Conservation (phyloP, 1,140 invertebrate species). For the Anagrus nilaparvatae region DNA sequence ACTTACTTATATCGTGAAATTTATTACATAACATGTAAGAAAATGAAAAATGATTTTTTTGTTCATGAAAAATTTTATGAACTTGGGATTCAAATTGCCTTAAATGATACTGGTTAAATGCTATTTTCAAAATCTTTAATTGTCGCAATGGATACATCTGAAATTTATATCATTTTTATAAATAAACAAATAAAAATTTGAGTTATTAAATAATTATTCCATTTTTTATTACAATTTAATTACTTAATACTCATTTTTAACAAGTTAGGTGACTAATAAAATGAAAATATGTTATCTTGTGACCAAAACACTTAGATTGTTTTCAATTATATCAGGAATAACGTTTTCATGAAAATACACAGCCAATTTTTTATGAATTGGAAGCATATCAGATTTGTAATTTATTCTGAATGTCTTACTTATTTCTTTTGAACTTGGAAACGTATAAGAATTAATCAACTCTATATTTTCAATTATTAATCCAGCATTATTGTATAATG, state of each 20-base stretch:
- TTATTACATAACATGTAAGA: conserved; percentile 9
- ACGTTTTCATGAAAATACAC: conserved; percentile 37
- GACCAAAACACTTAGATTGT: conserved; percentile 26
- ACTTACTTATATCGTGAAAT: conserved; percentile 9
- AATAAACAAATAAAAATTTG: conserved; percentile 5
- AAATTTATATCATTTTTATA: no score
- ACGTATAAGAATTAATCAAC: conserved; percentile 28
- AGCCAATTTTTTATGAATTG: conserved; percentile 32
- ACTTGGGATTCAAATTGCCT: not conserved
- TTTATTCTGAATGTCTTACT: conserved; percentile 36
- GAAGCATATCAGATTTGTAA: conserved; percentile 32
- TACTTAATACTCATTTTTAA: no score
- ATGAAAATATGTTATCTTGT: conserved; percentile 21
- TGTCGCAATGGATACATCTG: no score
- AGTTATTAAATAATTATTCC: no score
- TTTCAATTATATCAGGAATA: conserved; percentile 30
- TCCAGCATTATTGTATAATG: conserved; percentile 32
- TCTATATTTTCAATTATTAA: conserved; percentile 30
- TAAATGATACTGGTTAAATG: no score
- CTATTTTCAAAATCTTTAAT: no score
- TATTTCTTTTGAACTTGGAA: conserved; percentile 21
- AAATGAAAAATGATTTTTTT: conserved; percentile 4
- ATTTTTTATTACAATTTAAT: no score
- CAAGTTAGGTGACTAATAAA: no score
- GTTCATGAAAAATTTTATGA: conserved; percentile 3